Evolutionary conservation across 2,797 vertebrate species (phyloP), one percentile per base, ranked within the genome.

Genomic region (Enteromius anoplus): DNA sequence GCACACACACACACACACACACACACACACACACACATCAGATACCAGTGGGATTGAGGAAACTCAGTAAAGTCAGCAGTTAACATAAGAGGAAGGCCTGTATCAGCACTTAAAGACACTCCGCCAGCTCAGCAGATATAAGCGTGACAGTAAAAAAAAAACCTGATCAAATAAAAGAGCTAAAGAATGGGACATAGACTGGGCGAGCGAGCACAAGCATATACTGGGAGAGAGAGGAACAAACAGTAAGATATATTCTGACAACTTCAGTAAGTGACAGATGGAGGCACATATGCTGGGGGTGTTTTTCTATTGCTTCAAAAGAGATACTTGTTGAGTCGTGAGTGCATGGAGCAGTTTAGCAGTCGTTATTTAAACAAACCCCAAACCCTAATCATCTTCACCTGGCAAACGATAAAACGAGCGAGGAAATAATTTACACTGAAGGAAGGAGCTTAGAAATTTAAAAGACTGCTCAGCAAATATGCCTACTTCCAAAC

Each of bases 51-150:
- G 72, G 65, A 83, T 60, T 37, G 26, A 32, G n/a, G 34, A 19
- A 71, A 71, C 47, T 40, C 66, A 51, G 34, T 78, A 60, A 77
- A 76, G 73, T 83, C 82, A 84, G 82, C 82, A 78, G 40, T 77
- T 83, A 51, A 70, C 78, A 71, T 40, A 58, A 76, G 72, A 70
- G 69, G 55, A 71, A 84, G 58, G 45, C 47, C 51, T 84, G 75
- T 72, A 78, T 84, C 82, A 83, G 82, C 82, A 78, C 40, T 55
- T 47, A 49, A n/a, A 77, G 34, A 82, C 64, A 58, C 66, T 45
- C 45, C 32, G 64, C 76, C 60, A 76, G 58, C 75, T 83, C 81
- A 83, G 75, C 82, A 83, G 51, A 49, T 37, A 58, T 49, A 15
- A 47, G 45, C 5, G 26, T 12, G 15, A 58, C 29, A 51, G 55